Percentiles rank a stretch among this genome's conserved stretches.
Conservation (phyloP, 1,140 invertebrate genomes). For the Drosophila arizonae region DNA sequence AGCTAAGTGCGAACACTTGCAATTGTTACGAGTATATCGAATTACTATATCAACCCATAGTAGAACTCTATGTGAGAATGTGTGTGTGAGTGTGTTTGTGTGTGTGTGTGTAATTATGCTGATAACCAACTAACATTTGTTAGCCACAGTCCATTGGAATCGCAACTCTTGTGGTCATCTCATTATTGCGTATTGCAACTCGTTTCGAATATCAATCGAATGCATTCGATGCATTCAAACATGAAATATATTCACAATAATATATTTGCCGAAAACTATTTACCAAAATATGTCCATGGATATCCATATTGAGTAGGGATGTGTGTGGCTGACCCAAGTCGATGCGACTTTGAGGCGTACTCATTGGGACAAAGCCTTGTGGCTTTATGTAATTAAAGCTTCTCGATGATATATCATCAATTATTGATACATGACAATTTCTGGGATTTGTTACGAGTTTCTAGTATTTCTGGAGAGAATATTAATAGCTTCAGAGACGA, state of each 20-base stretch:
- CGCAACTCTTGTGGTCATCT: conserved; percentile 47
- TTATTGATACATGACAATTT: not conserved
- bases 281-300: not conserved
- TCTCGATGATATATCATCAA: not conserved
- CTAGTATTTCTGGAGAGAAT: not conserved
- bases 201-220: conserved; percentile 14
- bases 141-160: conserved; percentile 29
- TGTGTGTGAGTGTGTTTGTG: too few relatives aligned
- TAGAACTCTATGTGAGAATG: not conserved
- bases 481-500: too few relatives aligned
- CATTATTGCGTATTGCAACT: conserved; percentile 45
- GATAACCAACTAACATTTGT: conserved; percentile 36
- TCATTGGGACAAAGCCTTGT: too few relatives aligned
- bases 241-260: conserved; percentile 1
- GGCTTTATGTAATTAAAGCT: too few relatives aligned
- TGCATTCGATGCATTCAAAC: not conserved
- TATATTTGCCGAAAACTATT: conserved; percentile 3
- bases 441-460: not conserved
- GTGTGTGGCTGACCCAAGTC: not conserved
- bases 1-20: conserved; percentile 11
- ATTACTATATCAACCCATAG: conserved; percentile 38
- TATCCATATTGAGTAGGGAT: not conserved
- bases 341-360: not conserved
- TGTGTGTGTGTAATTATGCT: conserved; percentile 4
- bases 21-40: conserved; percentile 35